Conservation (phyloP, 2,888 invertebrate species). For the Dexiosoma caninum region DNA sequence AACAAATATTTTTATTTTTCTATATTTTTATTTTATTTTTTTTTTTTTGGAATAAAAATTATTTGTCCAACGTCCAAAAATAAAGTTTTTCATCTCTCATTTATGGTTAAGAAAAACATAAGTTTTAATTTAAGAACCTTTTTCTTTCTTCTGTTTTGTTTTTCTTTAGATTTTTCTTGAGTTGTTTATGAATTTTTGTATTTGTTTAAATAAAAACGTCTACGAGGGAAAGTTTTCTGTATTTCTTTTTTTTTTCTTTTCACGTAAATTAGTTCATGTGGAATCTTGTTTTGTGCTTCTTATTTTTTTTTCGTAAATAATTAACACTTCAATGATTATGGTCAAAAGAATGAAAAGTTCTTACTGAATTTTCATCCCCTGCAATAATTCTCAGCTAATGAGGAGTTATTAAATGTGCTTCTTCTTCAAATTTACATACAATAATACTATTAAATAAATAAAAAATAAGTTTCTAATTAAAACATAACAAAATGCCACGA, state of each 20-base stretch:
- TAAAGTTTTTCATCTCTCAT: constrained; percentile 48
- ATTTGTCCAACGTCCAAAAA: not conserved
- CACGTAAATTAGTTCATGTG: constrained; percentile 60
- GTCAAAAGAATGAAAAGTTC: constrained; percentile 64
- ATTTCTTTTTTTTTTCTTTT: constrained; percentile 3
- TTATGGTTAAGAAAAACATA: constrained; percentile 55
- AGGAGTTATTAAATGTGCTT: constrained; percentile 10
- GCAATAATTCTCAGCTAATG: constrained; percentile 40
- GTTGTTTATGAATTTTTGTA: constrained; percentile 60
- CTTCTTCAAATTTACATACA: constrained; percentile 44
- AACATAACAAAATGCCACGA: not conserved
- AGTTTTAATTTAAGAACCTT: constrained; percentile 55
- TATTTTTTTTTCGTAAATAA: constrained; percentile 65
- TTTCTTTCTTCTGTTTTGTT: not conserved
- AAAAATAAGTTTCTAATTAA: constrained; percentile 56
- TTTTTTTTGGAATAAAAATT: constrained; percentile 21
- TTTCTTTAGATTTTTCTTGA: constrained; percentile 30
- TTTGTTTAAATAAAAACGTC: constrained; percentile 27
- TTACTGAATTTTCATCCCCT: constrained; percentile 35
- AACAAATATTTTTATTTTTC: constrained; percentile 33
- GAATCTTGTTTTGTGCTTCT: constrained; percentile 45
- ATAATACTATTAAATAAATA: constrained; percentile 38
- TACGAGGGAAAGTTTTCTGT: constrained; percentile 30
- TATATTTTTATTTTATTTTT: not conserved
- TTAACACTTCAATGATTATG: constrained; percentile 76